Conservation (phyloP, 2,888 invertebrate species). For the Corbicula japonica region DNA sequence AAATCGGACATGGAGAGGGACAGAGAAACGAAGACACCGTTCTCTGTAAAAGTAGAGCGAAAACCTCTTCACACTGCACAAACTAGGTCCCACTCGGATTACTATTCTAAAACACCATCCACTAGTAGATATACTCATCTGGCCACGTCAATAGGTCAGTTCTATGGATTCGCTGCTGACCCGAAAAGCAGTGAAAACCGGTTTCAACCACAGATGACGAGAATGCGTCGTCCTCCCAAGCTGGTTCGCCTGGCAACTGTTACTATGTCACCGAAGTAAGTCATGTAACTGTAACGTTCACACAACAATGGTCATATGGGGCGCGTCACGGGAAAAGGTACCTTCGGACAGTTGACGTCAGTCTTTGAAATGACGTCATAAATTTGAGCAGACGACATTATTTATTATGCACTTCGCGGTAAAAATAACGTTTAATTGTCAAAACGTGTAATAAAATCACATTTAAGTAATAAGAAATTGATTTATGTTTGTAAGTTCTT, state of each 20-base stretch:
- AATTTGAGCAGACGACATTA: too few relatives aligned
- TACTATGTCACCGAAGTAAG: constrained; percentile 75
- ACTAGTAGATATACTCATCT: constrained; percentile 59
- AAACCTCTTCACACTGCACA: constrained; percentile 63
- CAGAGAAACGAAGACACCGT: constrained; percentile 46
- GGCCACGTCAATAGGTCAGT: constrained; percentile 54
- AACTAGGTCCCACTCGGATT: constrained; percentile 66
- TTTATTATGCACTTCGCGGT: too few relatives aligned
- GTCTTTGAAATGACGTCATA: too few relatives aligned
- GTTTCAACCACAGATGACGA: constrained; percentile 42
- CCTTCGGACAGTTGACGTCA: too few relatives aligned
- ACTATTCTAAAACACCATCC: constrained; percentile 63
- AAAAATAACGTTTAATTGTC: too few relatives aligned
- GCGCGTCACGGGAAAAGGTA: too few relatives aligned
- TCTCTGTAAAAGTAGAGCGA: constrained; percentile 64
- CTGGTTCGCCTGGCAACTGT: constrained; percentile 75
- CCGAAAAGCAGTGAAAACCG: constrained; percentile 27
- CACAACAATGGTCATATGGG: too few relatives aligned
- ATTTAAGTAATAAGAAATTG: too few relatives aligned
- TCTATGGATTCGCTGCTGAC: constrained; percentile 49
- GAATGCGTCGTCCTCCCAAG: constrained; percentile 70
- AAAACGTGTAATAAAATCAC: too few relatives aligned
- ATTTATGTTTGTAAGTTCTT: too few relatives aligned
- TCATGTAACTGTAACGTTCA: too few relatives aligned
- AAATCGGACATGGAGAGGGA: constrained; percentile 51